Conservation (phyloP, 2,888 invertebrate genomes). For the Lissocephala sabroskyi region DNA sequence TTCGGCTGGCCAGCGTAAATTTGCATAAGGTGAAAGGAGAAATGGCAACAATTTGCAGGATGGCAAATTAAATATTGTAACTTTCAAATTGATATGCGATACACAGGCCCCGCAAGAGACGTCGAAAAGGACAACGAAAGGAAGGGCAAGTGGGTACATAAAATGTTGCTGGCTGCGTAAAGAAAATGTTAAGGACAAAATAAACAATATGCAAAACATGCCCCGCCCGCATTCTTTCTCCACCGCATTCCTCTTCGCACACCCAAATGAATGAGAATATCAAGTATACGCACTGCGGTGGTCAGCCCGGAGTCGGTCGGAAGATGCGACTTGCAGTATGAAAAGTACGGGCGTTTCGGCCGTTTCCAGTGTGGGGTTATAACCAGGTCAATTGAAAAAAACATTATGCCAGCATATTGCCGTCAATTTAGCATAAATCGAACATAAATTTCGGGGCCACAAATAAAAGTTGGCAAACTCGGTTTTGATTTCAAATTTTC, state of each 20-base stretch:
- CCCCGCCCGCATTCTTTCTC: no score
- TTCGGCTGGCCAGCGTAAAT: no score
- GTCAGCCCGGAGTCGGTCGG: not conserved
- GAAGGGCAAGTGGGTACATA: constrained; percentile 11
- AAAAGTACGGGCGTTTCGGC: no score
- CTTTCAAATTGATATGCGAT: constrained; percentile 50
- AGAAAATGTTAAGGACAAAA: constrained; percentile 37
- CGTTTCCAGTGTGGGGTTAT: no score
- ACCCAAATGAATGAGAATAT: constrained; percentile 25
- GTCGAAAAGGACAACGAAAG: constrained; percentile 9
- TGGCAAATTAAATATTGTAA: constrained; percentile 60
- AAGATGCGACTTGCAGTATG: no score
- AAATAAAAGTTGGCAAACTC: constrained; percentile 7
- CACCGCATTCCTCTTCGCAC: no score
- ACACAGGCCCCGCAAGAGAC: constrained; percentile 31
- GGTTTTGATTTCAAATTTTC: constrained; percentile 2
- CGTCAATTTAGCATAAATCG: constrained; percentile 46
- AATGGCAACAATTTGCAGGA: constrained; percentile 53
- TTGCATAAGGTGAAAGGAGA: constrained; percentile 35
- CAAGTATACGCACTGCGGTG: constrained; percentile 38
- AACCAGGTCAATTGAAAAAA: constrained; percentile 37
- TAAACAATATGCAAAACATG: constrained; percentile 56
- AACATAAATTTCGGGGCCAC: constrained; percentile 33
- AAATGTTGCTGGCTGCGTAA: constrained; percentile 30
- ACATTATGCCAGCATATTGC: constrained; percentile 28